Conservation (phyloP, 2,113 vertebrate species). For the Tychaedon coryphoeus region DNA sequence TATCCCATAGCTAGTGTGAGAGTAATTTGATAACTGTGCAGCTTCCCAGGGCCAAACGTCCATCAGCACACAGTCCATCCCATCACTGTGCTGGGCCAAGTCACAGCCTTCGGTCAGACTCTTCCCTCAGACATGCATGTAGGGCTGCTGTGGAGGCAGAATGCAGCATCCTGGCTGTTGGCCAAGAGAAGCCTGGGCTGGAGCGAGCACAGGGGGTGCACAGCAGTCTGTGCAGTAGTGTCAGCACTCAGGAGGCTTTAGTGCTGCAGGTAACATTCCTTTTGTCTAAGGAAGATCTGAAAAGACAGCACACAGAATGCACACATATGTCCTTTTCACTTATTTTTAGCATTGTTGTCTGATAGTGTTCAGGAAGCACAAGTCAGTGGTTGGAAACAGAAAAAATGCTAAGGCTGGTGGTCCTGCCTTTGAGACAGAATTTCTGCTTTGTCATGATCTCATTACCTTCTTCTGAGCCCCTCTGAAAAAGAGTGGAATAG, state of each 20-base stretch:
- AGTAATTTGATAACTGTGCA: neutral
- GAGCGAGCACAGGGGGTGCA: neutral
- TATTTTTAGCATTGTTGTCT: neutral
- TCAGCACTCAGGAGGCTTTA: neutral
- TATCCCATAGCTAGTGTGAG: neutral
- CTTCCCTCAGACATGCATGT: neutral
- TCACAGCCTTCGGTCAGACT: neutral
- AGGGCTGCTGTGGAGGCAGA: neutral
- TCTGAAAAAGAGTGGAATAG: neutral
- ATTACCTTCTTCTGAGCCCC: neutral
- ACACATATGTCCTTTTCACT: neutral
- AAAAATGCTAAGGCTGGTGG: neutral
- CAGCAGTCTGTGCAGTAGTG: neutral
- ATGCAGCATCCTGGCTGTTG: neutral
- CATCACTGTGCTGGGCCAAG: neutral
- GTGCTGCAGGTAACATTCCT: neutral
- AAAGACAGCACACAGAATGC: neutral
- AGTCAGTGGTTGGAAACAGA: neutral
- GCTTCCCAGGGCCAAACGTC: neutral
- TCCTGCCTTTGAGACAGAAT: neutral
- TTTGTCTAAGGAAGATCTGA: neutral
- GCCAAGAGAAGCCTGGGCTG: neutral
- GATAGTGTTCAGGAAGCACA: neutral
- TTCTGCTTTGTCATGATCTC: slow-evolving; percentile 44
- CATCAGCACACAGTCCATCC: neutral